Evolutionary conservation across 1,140 invertebrate genomes (phyloP).

Genomic region (Caenorhabditis brenneri): DNA sequence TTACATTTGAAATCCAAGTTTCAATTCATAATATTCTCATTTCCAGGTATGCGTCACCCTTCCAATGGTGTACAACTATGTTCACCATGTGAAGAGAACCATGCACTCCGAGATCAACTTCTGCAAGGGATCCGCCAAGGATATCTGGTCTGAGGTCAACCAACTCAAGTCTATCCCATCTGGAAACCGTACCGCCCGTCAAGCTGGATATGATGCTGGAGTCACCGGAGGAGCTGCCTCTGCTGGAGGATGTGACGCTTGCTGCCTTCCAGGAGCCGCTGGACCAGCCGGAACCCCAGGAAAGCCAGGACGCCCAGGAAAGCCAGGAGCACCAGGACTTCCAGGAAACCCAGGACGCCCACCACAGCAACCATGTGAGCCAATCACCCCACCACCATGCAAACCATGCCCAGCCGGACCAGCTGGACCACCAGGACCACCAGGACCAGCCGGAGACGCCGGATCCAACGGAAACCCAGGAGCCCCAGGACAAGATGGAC

Average conservation of each 20-base stretch:
- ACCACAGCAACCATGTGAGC: constrained; percentile 56
- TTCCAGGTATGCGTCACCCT: constrained; percentile 31
- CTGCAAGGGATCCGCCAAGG: constrained; percentile 57
- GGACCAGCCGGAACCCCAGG: constrained; percentile 56
- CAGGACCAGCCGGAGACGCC: constrained; percentile 54
- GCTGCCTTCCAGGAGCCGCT: constrained; percentile 55
- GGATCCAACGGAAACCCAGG: constrained; percentile 52
- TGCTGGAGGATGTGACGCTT: constrained; percentile 53
- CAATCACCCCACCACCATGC: constrained; percentile 57
- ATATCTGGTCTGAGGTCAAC: constrained; percentile 59
- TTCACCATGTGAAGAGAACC: constrained; percentile 35
- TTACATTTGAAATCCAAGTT: too few species aligned
- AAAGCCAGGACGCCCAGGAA: constrained; percentile 58
- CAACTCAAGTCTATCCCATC: constrained; percentile 53
- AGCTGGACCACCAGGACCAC: constrained; percentile 54
- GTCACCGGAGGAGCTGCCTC: constrained; percentile 51
- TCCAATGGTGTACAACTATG: constrained; percentile 42
- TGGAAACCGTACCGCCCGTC: constrained; percentile 58
- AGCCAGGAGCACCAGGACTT: constrained; percentile 58
- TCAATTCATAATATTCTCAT: neutral
- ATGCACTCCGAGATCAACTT: constrained; percentile 37
- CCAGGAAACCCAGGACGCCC: constrained; percentile 58
- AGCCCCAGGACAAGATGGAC: constrained; percentile 49
- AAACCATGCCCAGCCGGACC: constrained; percentile 58
- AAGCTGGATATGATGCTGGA: constrained; percentile 56